These are phyloP conservation scores for Labroides dimidiatus DNA, from an alignment of 2,797 vertebrate genomes.

Conservation along the genomic window DNA sequence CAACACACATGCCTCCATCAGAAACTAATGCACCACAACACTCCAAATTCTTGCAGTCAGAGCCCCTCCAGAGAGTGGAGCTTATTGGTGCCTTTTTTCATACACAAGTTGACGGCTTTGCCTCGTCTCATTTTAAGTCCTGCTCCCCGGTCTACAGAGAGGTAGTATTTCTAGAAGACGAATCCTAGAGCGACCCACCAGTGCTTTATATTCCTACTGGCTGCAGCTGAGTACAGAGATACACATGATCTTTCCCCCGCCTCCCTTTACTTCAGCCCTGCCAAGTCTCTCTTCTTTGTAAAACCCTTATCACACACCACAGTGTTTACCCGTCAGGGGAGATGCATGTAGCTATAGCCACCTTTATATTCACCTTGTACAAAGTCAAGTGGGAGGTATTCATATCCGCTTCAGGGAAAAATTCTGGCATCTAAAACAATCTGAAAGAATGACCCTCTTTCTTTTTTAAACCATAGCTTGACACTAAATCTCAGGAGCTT, in stretches of 20 bases:
- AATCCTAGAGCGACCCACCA: conserved; percentile 31
- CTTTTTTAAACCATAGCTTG: conserved; percentile 1
- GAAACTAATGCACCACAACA: not conserved
- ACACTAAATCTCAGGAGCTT: conserved; percentile 9
- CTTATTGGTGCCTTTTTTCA: conserved; percentile 53
- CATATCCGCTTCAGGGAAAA: conserved; percentile 48
- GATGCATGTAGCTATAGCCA: conserved; percentile 27
- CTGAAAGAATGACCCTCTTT: conserved; percentile 7
- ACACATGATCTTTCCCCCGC: conserved; percentile 26
- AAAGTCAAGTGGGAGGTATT: conserved; percentile 57
- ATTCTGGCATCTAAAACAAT: conserved; percentile 40
- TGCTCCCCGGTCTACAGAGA: conserved; percentile 36
- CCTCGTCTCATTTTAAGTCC: conserved; percentile 12
- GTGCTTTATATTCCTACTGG: conserved; percentile 48
- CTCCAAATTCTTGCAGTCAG: conserved; percentile 2
- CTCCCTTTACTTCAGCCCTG: conserved; percentile 29
- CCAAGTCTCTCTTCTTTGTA: conserved; percentile 38
- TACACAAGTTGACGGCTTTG: conserved; percentile 25
- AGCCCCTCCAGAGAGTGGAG: conserved; percentile 29
- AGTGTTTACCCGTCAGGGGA: conserved; percentile 58
- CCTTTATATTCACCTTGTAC: conserved; percentile 53
- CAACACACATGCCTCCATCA: not conserved
- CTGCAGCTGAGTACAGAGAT: conserved; percentile 38
- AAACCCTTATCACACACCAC: conserved; percentile 63
- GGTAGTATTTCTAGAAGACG: conserved; percentile 46